A percentile compares a stretch with the other conserved stretches of the same genome.
Evolutionary conservation across 2,113 vertebrate species (phyloP).

Genomic region (Trematomus loennbergii): DNA sequence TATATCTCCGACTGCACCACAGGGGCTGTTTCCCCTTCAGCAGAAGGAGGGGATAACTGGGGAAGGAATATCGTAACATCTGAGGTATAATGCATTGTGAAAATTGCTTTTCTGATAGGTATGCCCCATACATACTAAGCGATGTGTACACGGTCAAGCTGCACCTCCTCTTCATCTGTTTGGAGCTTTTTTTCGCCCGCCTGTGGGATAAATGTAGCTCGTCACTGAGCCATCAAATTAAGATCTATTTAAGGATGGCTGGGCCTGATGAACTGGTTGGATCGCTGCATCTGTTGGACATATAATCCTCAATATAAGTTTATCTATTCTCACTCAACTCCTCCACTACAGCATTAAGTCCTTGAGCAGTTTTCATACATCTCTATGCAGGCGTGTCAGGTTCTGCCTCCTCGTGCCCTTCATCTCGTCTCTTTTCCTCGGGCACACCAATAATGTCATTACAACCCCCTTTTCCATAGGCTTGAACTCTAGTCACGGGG

Average conservation of each 20-base stretch:
- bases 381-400: constrained; percentile 37
- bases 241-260: constrained; percentile 50
- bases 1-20: constrained; percentile 76
- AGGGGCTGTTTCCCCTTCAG: constrained; percentile 74
- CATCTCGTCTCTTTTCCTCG: constrained; percentile 57
- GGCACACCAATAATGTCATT: constrained; percentile 70
- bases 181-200: constrained; percentile 25
- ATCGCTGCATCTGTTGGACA: constrained; percentile 39
- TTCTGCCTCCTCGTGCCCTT: constrained; percentile 55
- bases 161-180: constrained; percentile 50
- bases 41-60: constrained; percentile 54
- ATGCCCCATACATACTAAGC: constrained; percentile 69
- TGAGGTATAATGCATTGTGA: constrained; percentile 62
- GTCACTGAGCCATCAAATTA: constrained; percentile 62
- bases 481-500: constrained; percentile 51
- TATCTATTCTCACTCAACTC: constrained; percentile 41
- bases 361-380: constrained; percentile 50
- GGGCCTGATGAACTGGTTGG: constrained; percentile 43
- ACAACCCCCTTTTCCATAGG: constrained; percentile 62
- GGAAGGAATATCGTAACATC: constrained; percentile 67
- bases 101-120: constrained; percentile 78
- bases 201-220: constrained; percentile 31
- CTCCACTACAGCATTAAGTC: constrained; percentile 40
- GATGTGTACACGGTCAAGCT: constrained; percentile 50
- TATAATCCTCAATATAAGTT: constrained; percentile 52